A percentile compares a stretch with the other conserved stretches of the same genome.
These are phyloP conservation scores for Pomatostomus ruficeps DNA, from an alignment of 2,113 vertebrate species.

Conservation along the genomic window DNA sequence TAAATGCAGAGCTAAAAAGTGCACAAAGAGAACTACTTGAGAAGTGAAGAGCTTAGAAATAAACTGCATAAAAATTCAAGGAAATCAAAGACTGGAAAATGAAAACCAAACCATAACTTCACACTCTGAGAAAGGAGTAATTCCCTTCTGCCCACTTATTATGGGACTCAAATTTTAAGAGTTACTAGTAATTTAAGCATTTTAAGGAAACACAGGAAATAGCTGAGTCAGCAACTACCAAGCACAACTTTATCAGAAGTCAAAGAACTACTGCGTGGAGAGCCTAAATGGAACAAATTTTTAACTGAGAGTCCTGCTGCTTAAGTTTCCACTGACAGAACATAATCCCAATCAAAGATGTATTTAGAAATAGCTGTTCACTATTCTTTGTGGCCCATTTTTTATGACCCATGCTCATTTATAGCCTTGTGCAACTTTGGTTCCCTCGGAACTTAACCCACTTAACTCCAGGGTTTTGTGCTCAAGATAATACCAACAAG, in stretches of 20 bases:
- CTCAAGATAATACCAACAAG: not conserved
- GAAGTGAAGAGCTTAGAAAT: not conserved
- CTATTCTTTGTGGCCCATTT: not conserved
- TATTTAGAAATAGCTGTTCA: not conserved
- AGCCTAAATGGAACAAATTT: not conserved
- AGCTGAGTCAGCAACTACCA: not conserved
- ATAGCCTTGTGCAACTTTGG: not conserved
- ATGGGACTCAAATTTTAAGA: not conserved
- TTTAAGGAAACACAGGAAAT: not conserved
- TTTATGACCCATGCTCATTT: not conserved
- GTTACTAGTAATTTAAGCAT: not conserved
- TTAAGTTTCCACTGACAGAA: not conserved
- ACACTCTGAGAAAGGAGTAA: not conserved
- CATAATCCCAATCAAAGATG: not conserved
- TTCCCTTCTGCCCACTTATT: not conserved
- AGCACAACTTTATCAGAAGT: not conserved
- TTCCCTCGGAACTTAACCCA: not conserved
- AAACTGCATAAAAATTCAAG: not conserved
- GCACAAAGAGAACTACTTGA: not conserved
- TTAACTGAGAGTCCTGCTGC: accelerated
- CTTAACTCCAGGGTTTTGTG: not conserved
- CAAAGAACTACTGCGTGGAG: not conserved
- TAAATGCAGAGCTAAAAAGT: not conserved
- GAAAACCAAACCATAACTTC: not conserved
- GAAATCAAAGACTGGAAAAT: not conserved